Percentiles rank a stretch among this genome's conserved stretches.
Evolutionary conservation across 2,888 invertebrate species (phyloP).

Genomic region (Ophion costatus): DNA sequence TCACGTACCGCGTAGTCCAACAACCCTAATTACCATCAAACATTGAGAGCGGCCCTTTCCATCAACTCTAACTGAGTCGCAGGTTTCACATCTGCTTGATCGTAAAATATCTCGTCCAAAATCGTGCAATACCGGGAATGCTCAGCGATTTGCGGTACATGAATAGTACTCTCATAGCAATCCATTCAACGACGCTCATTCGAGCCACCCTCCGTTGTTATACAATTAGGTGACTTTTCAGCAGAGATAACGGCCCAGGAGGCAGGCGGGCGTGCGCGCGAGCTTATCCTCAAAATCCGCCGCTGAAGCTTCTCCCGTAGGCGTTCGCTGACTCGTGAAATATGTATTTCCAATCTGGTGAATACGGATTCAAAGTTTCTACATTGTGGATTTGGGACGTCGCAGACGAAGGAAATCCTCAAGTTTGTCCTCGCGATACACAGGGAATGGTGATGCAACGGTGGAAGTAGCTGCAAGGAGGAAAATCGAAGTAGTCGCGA

Average conservation of each 20-base stretch:
- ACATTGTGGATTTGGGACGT: constrained; percentile 33
- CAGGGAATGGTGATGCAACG: constrained; percentile 14
- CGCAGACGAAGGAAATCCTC: constrained; percentile 12
- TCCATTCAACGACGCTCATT: background rate
- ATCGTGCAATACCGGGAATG: background rate
- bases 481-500: constrained; percentile 43
- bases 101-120: background rate
- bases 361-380: constrained; percentile 58
- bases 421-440: constrained; percentile 22
- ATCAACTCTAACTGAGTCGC: background rate
- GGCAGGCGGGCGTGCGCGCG: background rate
- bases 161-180: background rate
- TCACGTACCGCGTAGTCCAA: no score
- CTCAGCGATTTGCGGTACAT: background rate
- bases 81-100: background rate
- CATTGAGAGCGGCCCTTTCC: background rate
- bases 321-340: constrained; percentile 64
- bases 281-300: constrained; percentile 42
- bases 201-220: background rate
- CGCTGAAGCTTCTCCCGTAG: constrained; percentile 30
- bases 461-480: constrained; percentile 19
- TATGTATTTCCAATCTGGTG: constrained; percentile 69
- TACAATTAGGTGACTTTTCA: constrained; percentile 9
- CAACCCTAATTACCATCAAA: background rate
- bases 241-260: background rate